Conservation (phyloP, 2,797 vertebrate species). For the Hippoglossus hippoglossus region DNA sequence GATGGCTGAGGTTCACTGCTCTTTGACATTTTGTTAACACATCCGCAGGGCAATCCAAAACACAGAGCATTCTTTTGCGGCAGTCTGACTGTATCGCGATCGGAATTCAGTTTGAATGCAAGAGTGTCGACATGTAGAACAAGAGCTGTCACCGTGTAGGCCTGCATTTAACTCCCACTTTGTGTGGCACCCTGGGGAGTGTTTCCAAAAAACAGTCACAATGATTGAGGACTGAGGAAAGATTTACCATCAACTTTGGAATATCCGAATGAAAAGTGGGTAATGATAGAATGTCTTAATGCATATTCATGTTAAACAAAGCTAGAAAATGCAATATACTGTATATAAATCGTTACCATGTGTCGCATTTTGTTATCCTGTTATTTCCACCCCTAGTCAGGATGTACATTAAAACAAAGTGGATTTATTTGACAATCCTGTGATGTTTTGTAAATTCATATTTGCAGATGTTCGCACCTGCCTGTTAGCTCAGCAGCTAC, state of each 20-base stretch:
- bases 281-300: slow-evolving; percentile 23
- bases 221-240: slow-evolving; percentile 45
- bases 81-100: slow-evolving; percentile 29
- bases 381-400: no score
- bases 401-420: slow-evolving; percentile 15
- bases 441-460: slow-evolving; percentile 55
- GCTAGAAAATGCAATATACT: slow-evolving; percentile 1
- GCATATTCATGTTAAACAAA: slow-evolving; percentile 18
- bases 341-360: background rate
- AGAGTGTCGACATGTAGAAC: slow-evolving; percentile 25
- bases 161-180: slow-evolving; percentile 33
- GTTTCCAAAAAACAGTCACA: slow-evolving; percentile 53
- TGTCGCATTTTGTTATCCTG: no score
- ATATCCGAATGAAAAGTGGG: slow-evolving; percentile 23
- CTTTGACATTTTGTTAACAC: slow-evolving; percentile 9
- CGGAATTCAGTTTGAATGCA: slow-evolving; percentile 42
- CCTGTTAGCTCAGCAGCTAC: slow-evolving; percentile 47
- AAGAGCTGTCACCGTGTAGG: slow-evolving; percentile 48
- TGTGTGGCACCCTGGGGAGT: background rate
- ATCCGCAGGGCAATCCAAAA: slow-evolving; percentile 16
- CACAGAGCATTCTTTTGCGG: slow-evolving; percentile 10
- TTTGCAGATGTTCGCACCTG: slow-evolving; percentile 63
- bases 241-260: slow-evolving; percentile 36
- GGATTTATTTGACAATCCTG: slow-evolving; percentile 37
- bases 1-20: slow-evolving; percentile 10